These are phyloP conservation scores for Axea sp. DNA, from an alignment of 2,888 invertebrate species.

Conservation along the genomic window DNA sequence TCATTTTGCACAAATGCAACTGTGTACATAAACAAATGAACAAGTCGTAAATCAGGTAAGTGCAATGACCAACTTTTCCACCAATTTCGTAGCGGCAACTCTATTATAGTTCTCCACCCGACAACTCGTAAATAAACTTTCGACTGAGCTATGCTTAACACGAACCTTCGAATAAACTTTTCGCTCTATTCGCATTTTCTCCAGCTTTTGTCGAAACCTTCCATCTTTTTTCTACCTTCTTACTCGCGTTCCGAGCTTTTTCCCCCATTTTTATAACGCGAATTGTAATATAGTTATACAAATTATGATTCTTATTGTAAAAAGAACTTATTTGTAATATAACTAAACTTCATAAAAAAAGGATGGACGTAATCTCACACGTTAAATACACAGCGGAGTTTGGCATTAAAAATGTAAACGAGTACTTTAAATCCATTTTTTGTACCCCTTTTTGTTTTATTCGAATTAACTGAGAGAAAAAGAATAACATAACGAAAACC, in stretches of 20 bases:
- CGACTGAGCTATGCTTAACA: conserved; percentile 52
- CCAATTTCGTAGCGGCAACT: conserved; percentile 54
- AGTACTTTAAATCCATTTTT: no score
- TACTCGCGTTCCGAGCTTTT: neutral
- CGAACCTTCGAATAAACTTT: conserved; percentile 53
- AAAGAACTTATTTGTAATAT: conserved; percentile 13
- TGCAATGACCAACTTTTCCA: conserved; percentile 52
- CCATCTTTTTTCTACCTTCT: conserved; percentile 3
- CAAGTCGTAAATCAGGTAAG: conserved; percentile 38
- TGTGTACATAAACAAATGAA: conserved; percentile 49
- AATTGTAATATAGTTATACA: conserved; percentile 21
- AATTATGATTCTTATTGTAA: conserved; percentile 5
- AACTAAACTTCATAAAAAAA: no score
- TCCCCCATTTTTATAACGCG: conserved; percentile 20
- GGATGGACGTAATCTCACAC: no score
- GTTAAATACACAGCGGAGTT: no score
- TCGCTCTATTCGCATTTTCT: conserved; percentile 44
- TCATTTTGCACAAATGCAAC: conserved; percentile 21
- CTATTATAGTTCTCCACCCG: conserved; percentile 33
- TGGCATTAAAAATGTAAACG: no score
- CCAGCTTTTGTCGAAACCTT: conserved; percentile 30
- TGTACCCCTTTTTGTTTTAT: no score
- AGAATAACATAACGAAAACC: no score
- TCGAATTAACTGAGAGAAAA: no score
- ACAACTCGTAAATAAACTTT: conserved; percentile 59